Conservation (phyloP, 2,113 vertebrate species). For the Natator depressus region DNA sequence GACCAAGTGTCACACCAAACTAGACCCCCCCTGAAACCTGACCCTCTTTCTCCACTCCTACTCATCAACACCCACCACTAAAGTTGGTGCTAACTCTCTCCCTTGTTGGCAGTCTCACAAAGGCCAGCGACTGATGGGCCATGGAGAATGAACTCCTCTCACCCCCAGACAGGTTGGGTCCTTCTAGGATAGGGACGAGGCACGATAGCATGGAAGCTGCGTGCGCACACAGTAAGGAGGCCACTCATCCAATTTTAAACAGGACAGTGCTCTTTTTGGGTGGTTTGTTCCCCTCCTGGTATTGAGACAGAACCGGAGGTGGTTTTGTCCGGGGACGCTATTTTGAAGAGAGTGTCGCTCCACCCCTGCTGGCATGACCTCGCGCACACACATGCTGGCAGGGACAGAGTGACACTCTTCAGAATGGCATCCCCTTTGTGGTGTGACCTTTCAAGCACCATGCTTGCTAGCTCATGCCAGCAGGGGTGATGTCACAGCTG, state of each 20-base stretch:
- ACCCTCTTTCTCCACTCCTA: neutral
- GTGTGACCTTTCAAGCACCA: neutral
- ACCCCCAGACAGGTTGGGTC: neutral
- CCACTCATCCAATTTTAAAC: neutral
- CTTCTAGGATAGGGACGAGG: neutral
- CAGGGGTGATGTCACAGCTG: neutral
- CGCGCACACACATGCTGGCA: neutral
- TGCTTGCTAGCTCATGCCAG: neutral
- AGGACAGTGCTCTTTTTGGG: neutral
- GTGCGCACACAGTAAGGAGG: neutral
- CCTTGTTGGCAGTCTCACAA: slow-evolving; percentile 30
- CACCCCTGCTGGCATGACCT: neutral
- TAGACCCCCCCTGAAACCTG: neutral
- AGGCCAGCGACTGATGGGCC: neutral
- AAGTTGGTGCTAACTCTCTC: slow-evolving; percentile 49
- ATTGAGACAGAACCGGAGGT: neutral
- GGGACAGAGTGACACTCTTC: neutral
- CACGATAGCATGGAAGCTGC: no score
- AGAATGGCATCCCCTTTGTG: neutral
- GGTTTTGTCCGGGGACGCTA: neutral
- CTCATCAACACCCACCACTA: neutral
- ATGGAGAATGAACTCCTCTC: neutral
- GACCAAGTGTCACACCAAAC: neutral
- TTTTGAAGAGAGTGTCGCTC: neutral
- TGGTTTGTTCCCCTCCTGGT: no score